Base-by-base conservation (phyloP, 2,113 vertebrate genomes). In the Columba janthina region DNA sequence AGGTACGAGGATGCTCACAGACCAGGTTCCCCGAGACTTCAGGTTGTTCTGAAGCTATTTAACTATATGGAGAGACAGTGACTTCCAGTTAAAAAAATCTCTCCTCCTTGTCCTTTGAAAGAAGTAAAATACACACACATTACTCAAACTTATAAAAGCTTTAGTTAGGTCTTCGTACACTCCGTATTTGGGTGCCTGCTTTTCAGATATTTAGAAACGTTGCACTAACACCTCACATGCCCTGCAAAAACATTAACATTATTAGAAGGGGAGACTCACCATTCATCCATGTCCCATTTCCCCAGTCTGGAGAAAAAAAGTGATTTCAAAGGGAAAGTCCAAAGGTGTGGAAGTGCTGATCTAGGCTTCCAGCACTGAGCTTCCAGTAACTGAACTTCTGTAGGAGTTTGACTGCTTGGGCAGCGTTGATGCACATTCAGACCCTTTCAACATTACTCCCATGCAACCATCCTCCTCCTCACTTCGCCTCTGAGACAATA, bases 401-500 rank as follows among this genome's bases (percentile, higher is more conserved):
- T 9, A 72, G 28, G n/a, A 48, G 3, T 54, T 36, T 57, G 25
- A 31, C 20, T n/a, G 1, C 32, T 57, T 67, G 22, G 9, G n/a
- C 36, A 85, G 32, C 5, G 1, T 71, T 53, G 17, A 80, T 21
- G 38, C 26, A 36, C 17, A 20, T 64, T 83, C 32, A 32, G 24
- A 22, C 0, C 0, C 11, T 36, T 38, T 26, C 42, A 73, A 10
- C 4, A 28, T 5, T 69, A 56, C 4, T 3, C 32, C 32, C 38
- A 2, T 31, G 3, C 24, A 15, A 53, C 71, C 21, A 38, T 31
- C 18, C 34, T 73, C 34, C 26, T 60, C 28, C 28, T 64, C 48
- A 40, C 16, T 72, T 31, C 9, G 5, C 28, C 25, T 60, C 38
- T 46, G 54, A 51, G 32, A 17, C 0, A 0, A 28, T 2, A 74